Evolutionary conservation across 1,140 invertebrate genomes (phyloP).

Genomic region (Pentalonia nigronervosa): DNA sequence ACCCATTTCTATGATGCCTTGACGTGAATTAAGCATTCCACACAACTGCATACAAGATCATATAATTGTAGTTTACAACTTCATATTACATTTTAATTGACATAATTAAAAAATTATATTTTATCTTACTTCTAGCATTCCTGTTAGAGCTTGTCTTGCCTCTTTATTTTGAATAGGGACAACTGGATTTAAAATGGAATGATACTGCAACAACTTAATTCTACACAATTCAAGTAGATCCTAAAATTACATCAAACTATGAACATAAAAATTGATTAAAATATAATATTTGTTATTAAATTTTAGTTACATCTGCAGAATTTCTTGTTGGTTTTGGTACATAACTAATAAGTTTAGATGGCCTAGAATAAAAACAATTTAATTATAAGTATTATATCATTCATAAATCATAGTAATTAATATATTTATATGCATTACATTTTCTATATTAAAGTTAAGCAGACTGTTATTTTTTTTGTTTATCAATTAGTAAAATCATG

Average conservation of each 20-base stretch:
- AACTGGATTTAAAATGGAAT: constrained; percentile 45
- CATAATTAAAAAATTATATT: too few species aligned
- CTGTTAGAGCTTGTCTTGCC: constrained; percentile 26
- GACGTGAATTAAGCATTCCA: background rate
- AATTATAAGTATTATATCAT: background rate
- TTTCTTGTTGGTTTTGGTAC: background rate
- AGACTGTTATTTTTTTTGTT: background rate
- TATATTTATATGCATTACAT: background rate
- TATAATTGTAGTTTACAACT: background rate
- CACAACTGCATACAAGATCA: constrained; percentile 21
- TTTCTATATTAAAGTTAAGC: background rate
- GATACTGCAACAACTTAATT: constrained; percentile 31
- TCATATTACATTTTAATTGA: background rate
- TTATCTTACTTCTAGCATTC: constrained; percentile 41
- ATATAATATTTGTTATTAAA: constrained; percentile 5
- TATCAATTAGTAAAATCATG: background rate
- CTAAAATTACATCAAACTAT: background rate
- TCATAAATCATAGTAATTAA: background rate
- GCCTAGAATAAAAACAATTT: constrained; percentile 37
- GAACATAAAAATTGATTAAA: background rate
- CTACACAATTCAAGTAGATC: constrained; percentile 37
- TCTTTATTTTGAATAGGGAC: constrained; percentile 34
- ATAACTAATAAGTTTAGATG: constrained; percentile 19
- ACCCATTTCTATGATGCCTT: constrained; percentile 48
- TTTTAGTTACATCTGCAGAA: constrained; percentile 26